These are phyloP conservation scores for Notothenia coriiceps DNA, from an alignment of 2,113 vertebrate species.

Conservation along the genomic window DNA sequence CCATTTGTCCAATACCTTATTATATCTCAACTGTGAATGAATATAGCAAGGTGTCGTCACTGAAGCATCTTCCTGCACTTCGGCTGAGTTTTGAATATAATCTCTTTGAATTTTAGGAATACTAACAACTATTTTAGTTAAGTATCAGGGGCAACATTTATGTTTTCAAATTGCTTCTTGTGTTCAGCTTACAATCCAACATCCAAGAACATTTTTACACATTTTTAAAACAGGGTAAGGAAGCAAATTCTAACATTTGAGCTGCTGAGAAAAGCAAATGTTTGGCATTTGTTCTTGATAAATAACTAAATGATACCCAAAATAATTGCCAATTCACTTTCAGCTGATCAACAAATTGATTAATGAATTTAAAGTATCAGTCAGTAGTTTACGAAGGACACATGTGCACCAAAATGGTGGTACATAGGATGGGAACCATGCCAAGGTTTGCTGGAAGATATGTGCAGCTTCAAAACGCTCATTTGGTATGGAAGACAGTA, in stretches of 20 bases:
- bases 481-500: not conserved
- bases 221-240: not conserved
- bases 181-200: not conserved
- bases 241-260: not conserved
- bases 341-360: too few species aligned
- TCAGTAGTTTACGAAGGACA: not conserved
- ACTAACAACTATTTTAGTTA: not conserved
- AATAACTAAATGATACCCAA: not conserved
- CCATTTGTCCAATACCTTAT: slow-evolving; percentile 26
- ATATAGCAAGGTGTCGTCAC: slow-evolving; percentile 10
- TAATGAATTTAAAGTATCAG: too few species aligned
- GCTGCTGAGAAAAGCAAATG: not conserved
- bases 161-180: not conserved
- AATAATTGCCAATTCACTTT: not conserved
- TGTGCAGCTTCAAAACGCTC: not conserved
- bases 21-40: slow-evolving; percentile 27
- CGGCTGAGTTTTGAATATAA: not conserved
- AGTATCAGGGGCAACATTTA: not conserved
- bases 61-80: not conserved
- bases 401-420: too few species aligned
- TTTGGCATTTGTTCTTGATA: not conserved
- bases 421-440: not conserved
- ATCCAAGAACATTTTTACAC: not conserved
- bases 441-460: not conserved
- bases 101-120: not conserved